phyloP scores from a whole-genome alignment of 1,140 invertebrate genomes.

The Drosophila serrata region DNA sequence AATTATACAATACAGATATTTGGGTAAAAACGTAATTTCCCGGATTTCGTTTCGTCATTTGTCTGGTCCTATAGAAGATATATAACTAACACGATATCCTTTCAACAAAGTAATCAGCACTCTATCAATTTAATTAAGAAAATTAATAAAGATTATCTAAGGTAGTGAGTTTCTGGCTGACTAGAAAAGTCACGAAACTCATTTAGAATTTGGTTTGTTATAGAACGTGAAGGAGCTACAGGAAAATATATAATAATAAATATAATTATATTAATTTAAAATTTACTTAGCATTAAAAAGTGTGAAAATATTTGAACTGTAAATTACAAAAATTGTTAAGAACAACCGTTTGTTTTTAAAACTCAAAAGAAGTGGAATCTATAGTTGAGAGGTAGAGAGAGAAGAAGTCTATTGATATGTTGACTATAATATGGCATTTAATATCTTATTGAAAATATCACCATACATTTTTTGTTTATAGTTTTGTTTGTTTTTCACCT shows the following conservation, averaged over 20 bases:
- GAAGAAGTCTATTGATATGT: background rate
- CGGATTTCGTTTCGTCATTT: background rate
- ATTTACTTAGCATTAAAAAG: background rate
- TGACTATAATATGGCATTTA: background rate
- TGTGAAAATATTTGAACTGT: background rate
- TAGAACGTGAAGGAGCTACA: background rate
- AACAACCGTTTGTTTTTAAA: background rate
- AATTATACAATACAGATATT: background rate
- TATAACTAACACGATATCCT: background rate
- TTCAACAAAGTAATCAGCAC: background rate
- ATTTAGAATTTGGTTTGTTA: background rate
- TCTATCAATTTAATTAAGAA: background rate
- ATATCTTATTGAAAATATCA: background rate
- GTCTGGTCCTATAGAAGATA: background rate
- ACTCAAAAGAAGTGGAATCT: background rate
- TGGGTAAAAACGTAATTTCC: accelerated
- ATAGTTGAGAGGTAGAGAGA: background rate
- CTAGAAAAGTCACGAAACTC: background rate
- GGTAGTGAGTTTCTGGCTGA: background rate
- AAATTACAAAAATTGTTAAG: background rate
- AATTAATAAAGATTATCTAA: conserved; percentile 4
- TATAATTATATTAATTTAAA: background rate
- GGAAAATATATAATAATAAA: background rate
- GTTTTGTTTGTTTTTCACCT: accelerated
- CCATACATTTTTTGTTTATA: background rate